Base-by-base conservation (phyloP, 2,888 invertebrate genomes). In the Drosophila leonis region DNA sequence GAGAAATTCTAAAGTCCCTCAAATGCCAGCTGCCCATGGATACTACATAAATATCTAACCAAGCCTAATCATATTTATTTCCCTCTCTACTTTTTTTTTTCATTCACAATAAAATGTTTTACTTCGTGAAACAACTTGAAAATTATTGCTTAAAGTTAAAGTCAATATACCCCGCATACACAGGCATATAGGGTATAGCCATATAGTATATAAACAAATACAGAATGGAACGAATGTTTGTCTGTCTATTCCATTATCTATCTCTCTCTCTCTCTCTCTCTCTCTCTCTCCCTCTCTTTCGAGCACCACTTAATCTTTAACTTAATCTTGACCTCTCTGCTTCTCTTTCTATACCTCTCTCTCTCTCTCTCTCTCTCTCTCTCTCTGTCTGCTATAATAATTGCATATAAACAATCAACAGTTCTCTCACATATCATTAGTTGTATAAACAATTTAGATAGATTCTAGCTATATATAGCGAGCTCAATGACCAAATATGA, bases 1-100 rank as follows among this genome's bases (percentile, higher is more conserved):
- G 87, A 90, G 51, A 33, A 6, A 7, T 31, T 81, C 65, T 90
- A 82, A 4, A 62, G 15, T 6, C 13, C 8, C 12, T 20, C 20
- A 9, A 31, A 0, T 18, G 54, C 24, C 3, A 33, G 15, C 52
- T 37, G 24, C 35, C 13, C n/a, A 41, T 18, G 7, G 44, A 27
- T 46, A 24, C 41, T 6, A 0, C 12, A 2, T 24, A 24, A 3
- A 41, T 31, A 42, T 56, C 20, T 42, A 20, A 8, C 8, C 8
- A 44, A 35, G 8, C 13, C 6, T 35, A 35, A 18, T 18, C n/a
- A 29, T 59, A 59, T 48, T 48, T 59, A 59, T 48, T 31, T 6
- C 1, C 52, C 31, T 10, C 13, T 24, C 24, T 24, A 24, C 0
- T 31, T 31, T 57, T 44, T 57, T 35, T 31, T 66, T 42, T 9